A percentile compares a stretch with the other conserved stretches of the same genome.
Evolutionary conservation across 2,797 vertebrate species (phyloP).

Genomic region (Falco berigora): DNA sequence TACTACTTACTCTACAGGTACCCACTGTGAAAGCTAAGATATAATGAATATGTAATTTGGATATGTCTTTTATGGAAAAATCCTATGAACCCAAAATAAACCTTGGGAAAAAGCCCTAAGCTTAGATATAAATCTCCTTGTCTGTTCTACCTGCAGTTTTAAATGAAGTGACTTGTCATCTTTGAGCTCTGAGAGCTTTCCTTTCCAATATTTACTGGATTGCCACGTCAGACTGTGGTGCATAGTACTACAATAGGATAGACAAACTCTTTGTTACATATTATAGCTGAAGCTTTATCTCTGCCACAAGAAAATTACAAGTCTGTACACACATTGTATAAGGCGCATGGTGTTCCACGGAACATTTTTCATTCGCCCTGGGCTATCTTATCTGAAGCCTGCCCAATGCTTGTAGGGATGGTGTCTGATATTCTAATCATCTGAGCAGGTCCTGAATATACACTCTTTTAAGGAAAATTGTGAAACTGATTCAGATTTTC

Average conservation of each 20-base stretch:
- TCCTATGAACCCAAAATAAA: background rate
- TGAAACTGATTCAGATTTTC: background rate
- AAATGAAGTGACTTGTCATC: background rate
- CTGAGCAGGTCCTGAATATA: background rate
- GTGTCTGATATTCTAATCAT: background rate
- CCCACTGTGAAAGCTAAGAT: conserved; percentile 20
- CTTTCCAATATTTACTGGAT: background rate
- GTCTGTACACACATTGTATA: accelerated
- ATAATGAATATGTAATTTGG: conserved; percentile 34
- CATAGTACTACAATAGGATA: background rate
- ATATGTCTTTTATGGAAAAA: background rate
- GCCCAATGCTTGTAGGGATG: background rate
- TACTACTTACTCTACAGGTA: conserved; percentile 16
- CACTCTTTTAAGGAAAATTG: background rate
- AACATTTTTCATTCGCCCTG: background rate
- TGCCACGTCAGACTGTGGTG: background rate
- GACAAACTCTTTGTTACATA: background rate
- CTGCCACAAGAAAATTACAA: background rate
- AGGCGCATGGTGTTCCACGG: accelerated
- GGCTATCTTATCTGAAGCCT: background rate
- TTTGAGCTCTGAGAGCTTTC: background rate
- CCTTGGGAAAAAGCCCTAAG: background rate
- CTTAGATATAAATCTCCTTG: background rate
- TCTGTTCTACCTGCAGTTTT: background rate
- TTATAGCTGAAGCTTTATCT: background rate